Percentiles rank a stretch among this genome's conserved stretches.
Evolutionary conservation across 1,140 invertebrate genomes (phyloP).

Genomic region (Drosophila pachea): DNA sequence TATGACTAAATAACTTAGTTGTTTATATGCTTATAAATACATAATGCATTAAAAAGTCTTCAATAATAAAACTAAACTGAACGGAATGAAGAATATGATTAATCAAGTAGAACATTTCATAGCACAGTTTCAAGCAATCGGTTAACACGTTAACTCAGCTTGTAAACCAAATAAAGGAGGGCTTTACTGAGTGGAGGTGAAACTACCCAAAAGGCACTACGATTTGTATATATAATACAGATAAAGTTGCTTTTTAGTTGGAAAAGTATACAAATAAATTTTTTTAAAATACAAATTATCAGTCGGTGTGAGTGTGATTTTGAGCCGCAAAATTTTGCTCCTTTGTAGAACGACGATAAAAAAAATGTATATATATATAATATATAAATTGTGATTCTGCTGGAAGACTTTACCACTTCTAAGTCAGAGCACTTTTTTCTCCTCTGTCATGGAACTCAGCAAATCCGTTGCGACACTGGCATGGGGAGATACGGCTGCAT

Average conservation of each 20-base stretch:
- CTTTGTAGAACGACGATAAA: constrained; percentile 47
- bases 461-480: not conserved
- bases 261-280: constrained; percentile 25
- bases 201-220: constrained; percentile 64
- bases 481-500: constrained; percentile 33
- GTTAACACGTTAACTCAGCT: constrained; percentile 18
- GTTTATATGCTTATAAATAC: constrained; percentile 64
- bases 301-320: constrained; percentile 50
- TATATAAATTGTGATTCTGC: constrained; percentile 24
- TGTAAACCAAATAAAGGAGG: constrained; percentile 24
- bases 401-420: constrained; percentile 20
- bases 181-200: constrained; percentile 17
- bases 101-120: constrained; percentile 23
- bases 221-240: constrained; percentile 46
- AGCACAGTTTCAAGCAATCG: constrained; percentile 17
- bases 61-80: constrained; percentile 60
- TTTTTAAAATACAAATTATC: constrained; percentile 65
- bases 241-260: constrained; percentile 26
- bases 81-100: constrained; percentile 63
- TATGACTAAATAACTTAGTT: constrained; percentile 69
- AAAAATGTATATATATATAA: too few species aligned
- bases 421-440: constrained; percentile 62
- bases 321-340: constrained; percentile 31
- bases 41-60: constrained; percentile 67
- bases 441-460: constrained; percentile 14